Evolutionary conservation across 2,888 invertebrate species (phyloP).

Genomic region (Eledone cirrhosa): DNA sequence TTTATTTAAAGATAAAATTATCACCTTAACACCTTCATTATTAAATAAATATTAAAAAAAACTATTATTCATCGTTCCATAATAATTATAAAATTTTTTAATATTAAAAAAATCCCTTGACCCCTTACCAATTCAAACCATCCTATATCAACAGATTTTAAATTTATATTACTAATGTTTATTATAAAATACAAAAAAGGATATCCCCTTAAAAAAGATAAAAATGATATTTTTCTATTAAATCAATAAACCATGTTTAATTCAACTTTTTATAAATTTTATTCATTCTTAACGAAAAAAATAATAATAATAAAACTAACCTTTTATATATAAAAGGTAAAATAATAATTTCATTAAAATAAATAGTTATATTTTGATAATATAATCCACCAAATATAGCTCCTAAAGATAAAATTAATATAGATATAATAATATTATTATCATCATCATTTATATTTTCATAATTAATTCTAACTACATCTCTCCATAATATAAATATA

Average conservation of each 20-base stretch:
- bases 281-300: background rate
- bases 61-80: background rate
- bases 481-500: conserved; percentile 24
- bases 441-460: conserved; percentile 25
- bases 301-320: background rate
- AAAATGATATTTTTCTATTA: conserved; percentile 28
- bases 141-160: conserved; percentile 38
- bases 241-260: background rate
- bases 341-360: background rate
- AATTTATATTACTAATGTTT: conserved; percentile 25
- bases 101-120: conserved; percentile 29
- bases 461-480: background rate
- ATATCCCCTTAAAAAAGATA: conserved; percentile 16
- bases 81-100: background rate
- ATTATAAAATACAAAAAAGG: background rate
- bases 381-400: background rate
- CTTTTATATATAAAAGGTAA: background rate
- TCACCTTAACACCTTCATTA: background rate
- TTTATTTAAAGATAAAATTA: background rate
- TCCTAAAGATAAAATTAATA: background rate
- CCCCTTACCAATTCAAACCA: conserved; percentile 38
- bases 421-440: no score
- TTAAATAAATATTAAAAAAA: background rate
- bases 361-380: background rate
- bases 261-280: background rate